These are phyloP conservation scores for Schizaphis graminum DNA, from an alignment of 2,888 invertebrate species.

Conservation along the genomic window DNA sequence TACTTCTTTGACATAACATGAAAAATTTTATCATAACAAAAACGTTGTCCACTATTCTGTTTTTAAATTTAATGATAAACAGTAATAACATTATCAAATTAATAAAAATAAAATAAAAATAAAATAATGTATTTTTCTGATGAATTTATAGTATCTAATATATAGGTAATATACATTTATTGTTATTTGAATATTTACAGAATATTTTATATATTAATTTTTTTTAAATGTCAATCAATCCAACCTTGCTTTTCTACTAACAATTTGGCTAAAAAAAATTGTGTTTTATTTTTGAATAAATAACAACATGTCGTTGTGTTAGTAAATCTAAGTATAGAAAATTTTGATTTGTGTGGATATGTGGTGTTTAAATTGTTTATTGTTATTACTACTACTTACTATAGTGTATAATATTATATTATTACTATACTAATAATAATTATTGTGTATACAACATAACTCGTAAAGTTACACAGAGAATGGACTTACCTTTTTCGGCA, in stretches of 20 bases:
- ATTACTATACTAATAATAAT: background rate
- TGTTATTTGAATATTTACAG: background rate
- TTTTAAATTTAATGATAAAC: background rate
- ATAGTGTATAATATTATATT: background rate
- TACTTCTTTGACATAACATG: background rate
- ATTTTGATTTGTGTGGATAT: background rate
- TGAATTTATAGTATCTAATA: background rate
- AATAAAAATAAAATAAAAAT: background rate
- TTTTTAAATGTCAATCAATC: background rate
- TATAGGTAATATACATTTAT: background rate
- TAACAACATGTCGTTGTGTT: background rate
- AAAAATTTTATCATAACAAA: background rate
- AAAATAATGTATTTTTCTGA: background rate
- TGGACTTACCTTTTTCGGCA: conserved; percentile 26
- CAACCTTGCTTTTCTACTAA: background rate
- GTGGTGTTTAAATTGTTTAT: background rate
- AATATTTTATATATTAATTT: background rate
- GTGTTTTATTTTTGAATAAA: background rate
- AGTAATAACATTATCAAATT: background rate
- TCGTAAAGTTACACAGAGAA: background rate
- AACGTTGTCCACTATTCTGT: background rate
- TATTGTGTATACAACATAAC: background rate
- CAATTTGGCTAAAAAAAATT: background rate
- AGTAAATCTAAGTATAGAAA: no score
- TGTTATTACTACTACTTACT: background rate